Conservation (phyloP, 2,888 invertebrate species). For the Meteorus cinctellus region DNA sequence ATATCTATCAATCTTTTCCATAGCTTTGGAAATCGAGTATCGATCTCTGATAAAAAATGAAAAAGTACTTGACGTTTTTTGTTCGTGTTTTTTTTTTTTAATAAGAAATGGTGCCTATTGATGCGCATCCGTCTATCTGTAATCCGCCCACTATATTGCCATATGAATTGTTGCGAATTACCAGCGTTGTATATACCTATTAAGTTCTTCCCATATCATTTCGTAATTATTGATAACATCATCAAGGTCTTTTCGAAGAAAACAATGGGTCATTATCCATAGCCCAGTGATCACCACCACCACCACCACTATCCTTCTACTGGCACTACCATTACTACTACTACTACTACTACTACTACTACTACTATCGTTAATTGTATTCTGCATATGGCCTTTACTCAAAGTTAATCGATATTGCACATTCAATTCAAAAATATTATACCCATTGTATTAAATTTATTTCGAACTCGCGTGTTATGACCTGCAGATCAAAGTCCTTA, state of each 20-base stretch:
- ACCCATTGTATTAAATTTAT: too few species aligned
- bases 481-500: too few species aligned
- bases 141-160: background rate
- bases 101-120: slow-evolving; percentile 65
- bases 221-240: slow-evolving; percentile 73
- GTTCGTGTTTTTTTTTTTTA: slow-evolving; percentile 20
- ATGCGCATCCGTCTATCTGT: slow-evolving; percentile 60
- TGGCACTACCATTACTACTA: slow-evolving; percentile 16
- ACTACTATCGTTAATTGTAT: too few species aligned
- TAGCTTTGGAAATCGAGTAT: background rate
- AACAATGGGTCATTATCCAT: slow-evolving; percentile 72
- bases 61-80: slow-evolving; percentile 25
- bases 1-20: slow-evolving; percentile 31
- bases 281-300: slow-evolving; percentile 30
- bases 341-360: background rate
- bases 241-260: slow-evolving; percentile 71
- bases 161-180: slow-evolving; percentile 45
- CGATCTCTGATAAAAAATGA: background rate
- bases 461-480: too few species aligned
- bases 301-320: background rate
- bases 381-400: too few species aligned
- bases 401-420: too few species aligned
- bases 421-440: too few species aligned
- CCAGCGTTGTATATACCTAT: slow-evolving; percentile 64
- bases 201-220: slow-evolving; percentile 72